Evolutionary conservation across 2,888 invertebrate genomes (phyloP), one percentile per base, ranked within the genome.

Genomic region (Polymixis flavicincta): DNA sequence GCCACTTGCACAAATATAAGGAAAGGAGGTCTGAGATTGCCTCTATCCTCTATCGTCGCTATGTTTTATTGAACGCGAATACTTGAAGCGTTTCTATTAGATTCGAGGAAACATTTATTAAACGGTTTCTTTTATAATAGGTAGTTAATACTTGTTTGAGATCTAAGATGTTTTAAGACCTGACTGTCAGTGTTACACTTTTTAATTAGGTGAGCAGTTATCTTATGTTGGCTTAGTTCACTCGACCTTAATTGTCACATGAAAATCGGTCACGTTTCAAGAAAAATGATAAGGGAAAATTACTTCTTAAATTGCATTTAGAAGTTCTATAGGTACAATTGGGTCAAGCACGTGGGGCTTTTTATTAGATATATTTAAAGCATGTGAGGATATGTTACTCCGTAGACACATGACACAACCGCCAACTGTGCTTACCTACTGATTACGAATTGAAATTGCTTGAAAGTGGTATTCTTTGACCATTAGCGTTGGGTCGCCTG

Each of bases 1-100:
- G 84, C 82, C 86, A 87, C 85, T 85, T 87, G 72, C 71, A 81
- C 88, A 91, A 89, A 92, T 87, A 90, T 55, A 78, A 74, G 79
- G 74, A 78, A 59, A 67, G 67, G 79, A 84, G 85, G 72, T 69
- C 73, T 63, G 71, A 84, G 74, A 86, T 78, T 76, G 84, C 37
- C 37, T 37, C 37, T 32, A 32, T 32, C 60, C 63, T 69, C 63
- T 66, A 50, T 71, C 63, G 76, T 48, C 52, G 9, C 74, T 55
- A 54, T 45, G 76, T 78, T 71, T 76, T 87, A 83, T 85, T 83
- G 79, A 72, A 81, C 70, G 45, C 50, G 69, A 74, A 72, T 68
- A 67, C 50, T 28, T 61, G 67, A 76, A 78, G 48, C 66, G 25
- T 52, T 72, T 74, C 70, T 72, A 76, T 71, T 77, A 54, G 17